These are phyloP conservation scores for Fulmarus glacialis DNA, from an alignment of 2,113 vertebrate species.

Conservation along the genomic window DNA sequence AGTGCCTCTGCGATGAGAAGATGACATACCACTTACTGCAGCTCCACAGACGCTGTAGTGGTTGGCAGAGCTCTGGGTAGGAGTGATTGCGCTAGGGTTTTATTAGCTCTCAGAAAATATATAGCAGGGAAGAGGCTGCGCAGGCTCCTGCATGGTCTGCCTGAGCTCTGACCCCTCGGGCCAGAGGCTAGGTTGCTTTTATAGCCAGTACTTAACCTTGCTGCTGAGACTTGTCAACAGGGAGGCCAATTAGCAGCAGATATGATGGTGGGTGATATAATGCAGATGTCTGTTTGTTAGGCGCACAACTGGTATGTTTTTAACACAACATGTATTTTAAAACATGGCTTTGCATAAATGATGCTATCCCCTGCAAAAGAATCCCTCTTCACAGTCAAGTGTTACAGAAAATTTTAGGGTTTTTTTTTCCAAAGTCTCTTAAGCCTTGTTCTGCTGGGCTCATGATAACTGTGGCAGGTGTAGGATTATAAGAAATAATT, in stretches of 20 bases:
- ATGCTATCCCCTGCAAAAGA: neutral
- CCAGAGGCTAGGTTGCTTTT: constrained; percentile 21
- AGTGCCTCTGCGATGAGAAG: neutral
- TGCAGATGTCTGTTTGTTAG: neutral
- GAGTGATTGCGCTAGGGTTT: neutral
- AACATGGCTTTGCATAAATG: neutral
- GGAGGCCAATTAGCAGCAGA: constrained; percentile 41
- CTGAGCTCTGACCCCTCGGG: neutral
- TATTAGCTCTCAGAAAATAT: constrained; percentile 1
- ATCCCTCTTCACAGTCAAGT: neutral
- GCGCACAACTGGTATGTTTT: neutral
- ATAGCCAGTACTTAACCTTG: constrained; percentile 48
- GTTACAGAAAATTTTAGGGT: neutral
- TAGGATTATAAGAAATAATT: neutral
- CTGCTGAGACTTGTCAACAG: constrained; percentile 40
- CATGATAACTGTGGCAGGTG: neutral
- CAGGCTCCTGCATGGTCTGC: neutral
- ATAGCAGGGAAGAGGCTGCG: neutral
- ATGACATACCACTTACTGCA: neutral
- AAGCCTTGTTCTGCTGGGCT: neutral
- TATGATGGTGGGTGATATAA: neutral
- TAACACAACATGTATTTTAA: neutral
- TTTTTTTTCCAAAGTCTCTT: neutral
- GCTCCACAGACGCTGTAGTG: rapidly evolving
- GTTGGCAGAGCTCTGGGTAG: neutral